Evolutionary conservation across 2,797 vertebrate species (phyloP), one percentile per base, ranked within the genome.

Genomic region (Cynodonichthys magdalenae): DNA sequence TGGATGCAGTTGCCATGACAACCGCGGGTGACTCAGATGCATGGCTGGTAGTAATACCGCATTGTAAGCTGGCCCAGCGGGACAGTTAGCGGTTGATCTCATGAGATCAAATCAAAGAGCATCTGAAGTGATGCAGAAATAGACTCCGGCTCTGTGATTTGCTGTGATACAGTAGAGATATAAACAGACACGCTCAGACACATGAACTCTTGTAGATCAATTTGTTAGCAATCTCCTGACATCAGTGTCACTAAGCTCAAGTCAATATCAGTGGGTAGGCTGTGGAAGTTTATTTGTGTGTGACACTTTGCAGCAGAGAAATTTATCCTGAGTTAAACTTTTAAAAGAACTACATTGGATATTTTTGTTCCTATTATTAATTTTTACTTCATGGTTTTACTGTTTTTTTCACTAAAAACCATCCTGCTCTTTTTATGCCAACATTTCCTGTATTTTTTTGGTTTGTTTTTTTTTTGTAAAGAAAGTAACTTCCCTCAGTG

Each of bases 101-200:
- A 27, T 6, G n/a, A 49, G 49, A 52, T 63, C 44, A 54, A 44
- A 71, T 66, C 49, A 66, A 54, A 64, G 27, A 64, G 44, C 1
- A 2, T 12, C 66, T 44, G 34, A 34, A 62, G 34, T 63, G 60
- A 55, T 18, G 34, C 48, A 71, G 19, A 59, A 59, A 34, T 29
- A 51, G 34, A 59, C 4, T 11, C 7, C 9, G 53, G 44, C 15
- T 46, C 24, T 27, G 9, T 14, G 60, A n/a, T 71, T 24, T 29
- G 24, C 34, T 14, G 3, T 49, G 15, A 61, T n/a, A 19, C 9
- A 29, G n/a, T 20, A 41, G 3, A 47, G 11, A 18, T 10, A 17
- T 19, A 31, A 12, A 47, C 41, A 42, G 24, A 46, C 39, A 34
- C 3, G 10, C 31, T 53, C 59, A 29, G 29, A 53, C 19, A 49